A percentile compares a stretch with the other conserved stretches of the same genome.
These are phyloP conservation scores for Gobiocypris rarus DNA, from an alignment of 2,113 vertebrate genomes.

Conservation along the genomic window DNA sequence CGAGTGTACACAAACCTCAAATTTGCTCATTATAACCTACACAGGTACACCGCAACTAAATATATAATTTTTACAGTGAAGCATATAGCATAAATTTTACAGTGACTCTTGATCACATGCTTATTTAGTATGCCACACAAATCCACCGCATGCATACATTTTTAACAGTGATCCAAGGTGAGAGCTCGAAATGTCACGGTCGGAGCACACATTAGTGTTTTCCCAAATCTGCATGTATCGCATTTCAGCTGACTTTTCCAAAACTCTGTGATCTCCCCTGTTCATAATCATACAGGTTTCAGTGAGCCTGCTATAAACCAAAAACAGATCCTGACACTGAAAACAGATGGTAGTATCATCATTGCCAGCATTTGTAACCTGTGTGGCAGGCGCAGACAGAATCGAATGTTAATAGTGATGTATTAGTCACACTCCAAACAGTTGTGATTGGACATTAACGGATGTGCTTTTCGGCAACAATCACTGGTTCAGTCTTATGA, in stretches of 20 bases:
- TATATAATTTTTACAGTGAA: neutral
- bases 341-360: neutral
- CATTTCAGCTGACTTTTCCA: neutral
- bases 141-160: constrained; percentile 8
- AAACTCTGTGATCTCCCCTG: constrained; percentile 2
- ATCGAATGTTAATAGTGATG: constrained; percentile 46
- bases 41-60: neutral
- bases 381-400: constrained; percentile 17
- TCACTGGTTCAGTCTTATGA: constrained; percentile 25
- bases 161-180: constrained; percentile 39
- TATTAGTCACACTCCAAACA: constrained; percentile 52
- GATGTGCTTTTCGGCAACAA: constrained; percentile 30
- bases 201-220: neutral
- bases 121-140: constrained; percentile 31
- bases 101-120: constrained; percentile 34
- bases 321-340: constrained; percentile 41
- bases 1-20: neutral
- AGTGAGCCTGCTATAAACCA: neutral
- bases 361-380: constrained; percentile 41
- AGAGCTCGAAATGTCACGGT: constrained; percentile 20
- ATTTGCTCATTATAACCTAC: neutral
- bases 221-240: neutral
- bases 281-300: constrained; percentile 5
- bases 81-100: neutral
- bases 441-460: constrained; percentile 43